Evolutionary conservation across 2,797 vertebrate species (phyloP).

Genomic region (Apogon talboti): DNA sequence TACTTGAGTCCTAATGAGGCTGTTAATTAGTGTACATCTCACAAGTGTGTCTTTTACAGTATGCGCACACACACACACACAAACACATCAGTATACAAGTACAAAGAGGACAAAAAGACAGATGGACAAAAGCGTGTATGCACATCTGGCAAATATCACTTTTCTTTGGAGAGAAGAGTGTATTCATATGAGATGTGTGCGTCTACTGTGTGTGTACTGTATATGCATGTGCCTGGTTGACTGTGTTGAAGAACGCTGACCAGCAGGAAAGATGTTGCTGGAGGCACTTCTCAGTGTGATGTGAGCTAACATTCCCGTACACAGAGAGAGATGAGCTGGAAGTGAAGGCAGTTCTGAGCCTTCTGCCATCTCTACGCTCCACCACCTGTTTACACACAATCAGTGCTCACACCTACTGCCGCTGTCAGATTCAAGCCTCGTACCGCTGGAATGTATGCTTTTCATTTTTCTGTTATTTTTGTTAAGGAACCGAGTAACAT

Average conservation of each 20-base stretch:
- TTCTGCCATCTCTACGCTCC: conserved; percentile 53
- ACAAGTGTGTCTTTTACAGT: conserved; percentile 60
- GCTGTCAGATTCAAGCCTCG: conserved; percentile 52
- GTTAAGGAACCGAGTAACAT: conserved; percentile 43
- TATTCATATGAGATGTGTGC: conserved; percentile 7
- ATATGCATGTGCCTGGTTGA: conserved; percentile 17
- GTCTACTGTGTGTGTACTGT: background rate
- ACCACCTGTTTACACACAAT: conserved; percentile 61
- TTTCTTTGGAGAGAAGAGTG: conserved; percentile 11
- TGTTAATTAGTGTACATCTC: conserved; percentile 77
- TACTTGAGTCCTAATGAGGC: conserved; percentile 70
- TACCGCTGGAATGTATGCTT: conserved; percentile 39
- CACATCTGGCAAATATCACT: conserved; percentile 22
- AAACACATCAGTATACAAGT: conserved; percentile 13
- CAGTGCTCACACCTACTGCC: conserved; percentile 45
- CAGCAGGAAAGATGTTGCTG: conserved; percentile 68
- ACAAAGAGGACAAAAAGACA: conserved; percentile 18
- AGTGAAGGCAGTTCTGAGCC: conserved; percentile 58
- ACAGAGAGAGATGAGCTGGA: conserved; percentile 54
- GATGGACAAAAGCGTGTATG: conserved; percentile 20
- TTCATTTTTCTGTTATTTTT: conserved; percentile 21
- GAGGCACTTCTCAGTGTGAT: conserved; percentile 66
- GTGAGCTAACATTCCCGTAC: conserved; percentile 54
- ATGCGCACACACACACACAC: conserved; percentile 12
- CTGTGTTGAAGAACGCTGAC: conserved; percentile 35